phyloP scores from a whole-genome alignment of 2,797 vertebrate genomes.

The Chaetodon trifasciatus region DNA sequence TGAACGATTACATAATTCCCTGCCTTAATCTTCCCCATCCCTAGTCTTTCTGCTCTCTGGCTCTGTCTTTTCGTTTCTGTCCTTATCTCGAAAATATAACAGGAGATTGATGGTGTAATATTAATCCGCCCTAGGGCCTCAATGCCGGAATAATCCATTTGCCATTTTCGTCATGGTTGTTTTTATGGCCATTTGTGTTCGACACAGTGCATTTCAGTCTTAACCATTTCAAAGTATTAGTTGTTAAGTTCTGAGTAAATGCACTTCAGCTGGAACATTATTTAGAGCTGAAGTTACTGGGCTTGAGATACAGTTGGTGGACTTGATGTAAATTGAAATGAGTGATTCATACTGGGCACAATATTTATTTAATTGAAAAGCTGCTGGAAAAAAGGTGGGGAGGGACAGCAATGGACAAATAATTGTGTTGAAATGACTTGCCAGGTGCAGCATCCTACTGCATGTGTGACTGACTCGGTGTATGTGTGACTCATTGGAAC shows the following conservation, averaged over 20 bases:
- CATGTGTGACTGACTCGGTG: not conserved
- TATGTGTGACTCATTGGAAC: conserved; percentile 43
- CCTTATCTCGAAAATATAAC: conserved; percentile 31
- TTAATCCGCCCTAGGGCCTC: conserved; percentile 40
- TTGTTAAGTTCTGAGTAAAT: conserved; percentile 17
- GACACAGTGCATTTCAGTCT: conserved; percentile 33
- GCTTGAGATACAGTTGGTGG: not conserved
- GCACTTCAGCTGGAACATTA: conserved; percentile 23
- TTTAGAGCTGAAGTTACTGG: not conserved
- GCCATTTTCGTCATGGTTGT: conserved; percentile 29
- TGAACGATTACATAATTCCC: conserved; percentile 50
- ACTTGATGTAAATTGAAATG: conserved; percentile 1
- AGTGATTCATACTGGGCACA: not conserved
- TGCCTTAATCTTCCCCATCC: conserved; percentile 31
- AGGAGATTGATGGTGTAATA: conserved; percentile 42
- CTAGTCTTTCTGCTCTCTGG: not conserved
- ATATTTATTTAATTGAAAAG: not conserved
- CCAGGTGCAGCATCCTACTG: conserved; percentile 16
- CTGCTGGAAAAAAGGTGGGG: not conserved
- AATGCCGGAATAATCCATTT: conserved; percentile 50
- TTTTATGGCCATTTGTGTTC: conserved; percentile 48
- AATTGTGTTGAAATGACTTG: not conserved
- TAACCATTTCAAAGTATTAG: conserved; percentile 41
- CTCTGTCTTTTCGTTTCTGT: conserved; percentile 27
- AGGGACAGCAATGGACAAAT: not conserved